These are phyloP conservation scores for Agonopterix subpropinquella DNA, from an alignment of 2,888 invertebrate species.

Conservation along the genomic window DNA sequence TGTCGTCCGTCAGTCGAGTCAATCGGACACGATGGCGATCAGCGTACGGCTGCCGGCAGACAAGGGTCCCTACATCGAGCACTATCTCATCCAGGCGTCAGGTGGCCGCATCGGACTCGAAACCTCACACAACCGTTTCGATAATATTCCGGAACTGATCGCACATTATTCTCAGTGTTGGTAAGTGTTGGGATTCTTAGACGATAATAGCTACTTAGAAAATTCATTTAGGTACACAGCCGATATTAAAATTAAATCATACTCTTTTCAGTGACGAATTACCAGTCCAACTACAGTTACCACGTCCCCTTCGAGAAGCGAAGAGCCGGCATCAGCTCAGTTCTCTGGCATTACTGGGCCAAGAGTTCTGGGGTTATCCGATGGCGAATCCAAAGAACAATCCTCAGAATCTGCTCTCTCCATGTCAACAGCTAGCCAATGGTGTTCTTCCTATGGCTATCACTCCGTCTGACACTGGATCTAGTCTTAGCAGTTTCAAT, in stretches of 20 bases:
- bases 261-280: constrained; percentile 86
- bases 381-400: constrained; percentile 83
- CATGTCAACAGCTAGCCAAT: constrained; percentile 45
- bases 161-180: constrained; percentile 96
- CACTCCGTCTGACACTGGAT: constrained; percentile 80
- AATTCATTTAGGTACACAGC: no score
- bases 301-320: constrained; percentile 89
- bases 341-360: constrained; percentile 92
- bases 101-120: constrained; percentile 90
- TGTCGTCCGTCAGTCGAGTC: constrained; percentile 95
- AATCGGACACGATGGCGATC: constrained; percentile 95
- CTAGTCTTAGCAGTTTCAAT: constrained; percentile 85
- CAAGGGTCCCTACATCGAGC: constrained; percentile 94
- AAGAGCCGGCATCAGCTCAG: constrained; percentile 93
- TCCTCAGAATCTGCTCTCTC: constrained; percentile 51
- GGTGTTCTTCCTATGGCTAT: constrained; percentile 63
- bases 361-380: constrained; percentile 89
- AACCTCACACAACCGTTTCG: constrained; percentile 95
- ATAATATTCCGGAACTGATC: constrained; percentile 93
- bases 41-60: constrained; percentile 92
- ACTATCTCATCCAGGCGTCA: constrained; percentile 94
- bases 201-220: background rate
- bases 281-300: constrained; percentile 91
- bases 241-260: no score
- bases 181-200: constrained; percentile 59